Conservation (phyloP, 1,140 invertebrate species). For the Philotrypesis tridentata region DNA sequence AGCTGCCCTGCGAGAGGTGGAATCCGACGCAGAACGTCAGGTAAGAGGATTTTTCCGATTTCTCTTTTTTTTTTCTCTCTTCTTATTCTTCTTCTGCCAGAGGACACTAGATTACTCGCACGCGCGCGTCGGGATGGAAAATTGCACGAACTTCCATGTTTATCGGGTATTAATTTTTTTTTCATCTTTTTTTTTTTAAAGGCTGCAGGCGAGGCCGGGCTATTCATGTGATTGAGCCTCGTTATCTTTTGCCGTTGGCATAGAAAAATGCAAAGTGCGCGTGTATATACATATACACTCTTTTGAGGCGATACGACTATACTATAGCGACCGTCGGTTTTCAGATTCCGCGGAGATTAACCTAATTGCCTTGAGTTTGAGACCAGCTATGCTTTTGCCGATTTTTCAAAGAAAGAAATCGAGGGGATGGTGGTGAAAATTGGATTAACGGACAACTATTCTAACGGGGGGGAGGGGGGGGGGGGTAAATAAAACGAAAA, state of each 20-base stretch:
- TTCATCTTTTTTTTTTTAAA: neutral
- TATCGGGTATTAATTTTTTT: neutral
- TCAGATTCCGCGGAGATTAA: neutral
- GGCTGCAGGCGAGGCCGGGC: neutral
- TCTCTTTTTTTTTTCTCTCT: too few relatives aligned
- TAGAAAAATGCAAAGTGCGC: neutral
- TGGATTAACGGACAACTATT: too few relatives aligned
- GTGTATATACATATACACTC: too few relatives aligned
- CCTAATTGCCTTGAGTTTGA: neutral
- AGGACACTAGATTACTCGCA: too few relatives aligned
- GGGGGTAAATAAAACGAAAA: too few relatives aligned
- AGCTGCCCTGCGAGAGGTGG: slow-evolving; percentile 99
- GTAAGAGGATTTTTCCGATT: slow-evolving; percentile 65
- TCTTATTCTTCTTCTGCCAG: too few relatives aligned
- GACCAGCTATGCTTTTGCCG: too few relatives aligned
- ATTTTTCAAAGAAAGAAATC: too few relatives aligned
- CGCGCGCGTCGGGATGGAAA: neutral
- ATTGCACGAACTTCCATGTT: neutral
- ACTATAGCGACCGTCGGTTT: neutral
- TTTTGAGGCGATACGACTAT: neutral
- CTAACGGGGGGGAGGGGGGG: too few relatives aligned
- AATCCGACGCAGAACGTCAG: slow-evolving; percentile 99
- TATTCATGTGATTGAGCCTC: neutral
- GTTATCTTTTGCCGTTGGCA: neutral
- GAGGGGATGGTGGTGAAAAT: too few relatives aligned